Evolutionary conservation across 2,113 vertebrate species (phyloP).

Genomic region (Pterocles burchelli): DNA sequence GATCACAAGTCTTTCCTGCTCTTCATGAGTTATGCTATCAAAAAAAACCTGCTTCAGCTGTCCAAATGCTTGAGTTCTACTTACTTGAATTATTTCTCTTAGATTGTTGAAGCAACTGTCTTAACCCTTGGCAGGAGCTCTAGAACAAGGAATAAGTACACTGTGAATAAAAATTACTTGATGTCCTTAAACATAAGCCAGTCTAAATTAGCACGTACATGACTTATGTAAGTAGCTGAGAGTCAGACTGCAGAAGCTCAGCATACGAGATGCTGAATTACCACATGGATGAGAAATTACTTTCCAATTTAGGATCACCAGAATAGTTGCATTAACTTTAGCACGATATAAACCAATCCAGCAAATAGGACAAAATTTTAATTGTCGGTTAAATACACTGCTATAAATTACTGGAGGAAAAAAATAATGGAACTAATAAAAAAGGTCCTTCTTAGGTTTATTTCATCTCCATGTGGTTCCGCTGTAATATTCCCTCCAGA

Average conservation of each 20-base stretch:
- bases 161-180: constrained; percentile 17
- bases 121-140: constrained; percentile 30
- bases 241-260: neutral
- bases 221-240: neutral
- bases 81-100: constrained; percentile 38
- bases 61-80: neutral
- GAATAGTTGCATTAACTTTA: neutral
- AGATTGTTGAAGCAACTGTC: constrained; percentile 17
- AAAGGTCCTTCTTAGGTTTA: neutral
- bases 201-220: neutral
- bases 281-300: constrained; percentile 3
- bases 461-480: neutral
- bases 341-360: neutral
- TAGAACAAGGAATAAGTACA: constrained; percentile 32
- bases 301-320: neutral
- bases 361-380: neutral
- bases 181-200: constrained; percentile 10
- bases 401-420: neutral
- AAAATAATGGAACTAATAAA: neutral
- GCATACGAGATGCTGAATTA: neutral
- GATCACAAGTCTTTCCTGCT: neutral
- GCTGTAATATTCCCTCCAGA: neutral
- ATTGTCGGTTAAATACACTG: neutral
- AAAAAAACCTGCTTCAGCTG: neutral
- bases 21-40: neutral